These are phyloP conservation scores for Odontomachus brunneus DNA, from an alignment of 1,140 invertebrate species.

Conservation along the genomic window DNA sequence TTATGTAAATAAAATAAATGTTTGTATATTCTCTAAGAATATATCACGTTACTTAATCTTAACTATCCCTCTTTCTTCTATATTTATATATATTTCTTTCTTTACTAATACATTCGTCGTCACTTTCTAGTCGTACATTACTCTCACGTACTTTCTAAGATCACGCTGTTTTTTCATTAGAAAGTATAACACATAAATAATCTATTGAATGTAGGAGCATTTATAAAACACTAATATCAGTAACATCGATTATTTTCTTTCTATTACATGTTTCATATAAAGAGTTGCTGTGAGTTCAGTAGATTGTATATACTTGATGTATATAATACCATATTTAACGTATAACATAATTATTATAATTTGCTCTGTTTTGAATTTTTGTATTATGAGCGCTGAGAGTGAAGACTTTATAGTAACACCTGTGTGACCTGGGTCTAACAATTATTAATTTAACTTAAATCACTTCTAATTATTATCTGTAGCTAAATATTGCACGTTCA, in stretches of 20 bases:
- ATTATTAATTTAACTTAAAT: conserved; percentile 6
- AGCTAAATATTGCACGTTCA: background rate
- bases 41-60: conserved; percentile 42
- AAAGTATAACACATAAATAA: conserved; percentile 18
- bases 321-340: no score
- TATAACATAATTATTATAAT: no score
- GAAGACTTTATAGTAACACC: no score
- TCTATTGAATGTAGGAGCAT: background rate
- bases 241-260: no score
- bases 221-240: background rate
- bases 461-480: background rate
- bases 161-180: background rate
- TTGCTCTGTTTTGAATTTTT: background rate
- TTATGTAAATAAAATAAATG: conserved; percentile 48
- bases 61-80: no score
- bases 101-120: conserved; percentile 19
- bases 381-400: no score
- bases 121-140: background rate
- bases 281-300: no score
- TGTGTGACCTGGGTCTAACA: background rate
- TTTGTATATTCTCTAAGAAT: background rate
- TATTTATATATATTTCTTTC: no score
- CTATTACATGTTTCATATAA: no score
- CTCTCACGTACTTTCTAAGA: conserved; percentile 1
- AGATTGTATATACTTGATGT: no score